These are phyloP conservation scores for Trichonephila clavipes DNA, from an alignment of 1,140 invertebrate genomes.

Conservation along the genomic window DNA sequence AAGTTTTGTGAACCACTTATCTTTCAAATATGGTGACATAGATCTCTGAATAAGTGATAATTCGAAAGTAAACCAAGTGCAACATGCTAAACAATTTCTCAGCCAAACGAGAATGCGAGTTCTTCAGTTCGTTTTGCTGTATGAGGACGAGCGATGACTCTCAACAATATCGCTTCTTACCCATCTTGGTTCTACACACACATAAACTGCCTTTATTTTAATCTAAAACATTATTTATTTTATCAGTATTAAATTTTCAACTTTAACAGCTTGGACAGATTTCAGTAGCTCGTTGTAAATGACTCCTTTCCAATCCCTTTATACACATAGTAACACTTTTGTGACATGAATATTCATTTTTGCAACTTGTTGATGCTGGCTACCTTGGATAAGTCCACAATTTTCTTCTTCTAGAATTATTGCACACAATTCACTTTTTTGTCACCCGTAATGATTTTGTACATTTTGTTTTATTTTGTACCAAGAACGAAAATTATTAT, in stretches of 20 bases:
- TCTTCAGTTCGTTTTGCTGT: not conserved
- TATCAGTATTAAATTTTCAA: not conserved
- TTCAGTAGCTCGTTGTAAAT: not conserved
- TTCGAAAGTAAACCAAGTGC: too few species aligned
- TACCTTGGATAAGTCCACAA: too few species aligned
- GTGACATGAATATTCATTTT: not conserved
- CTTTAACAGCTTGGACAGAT: not conserved
- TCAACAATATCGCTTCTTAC: not conserved
- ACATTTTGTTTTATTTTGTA: too few species aligned
- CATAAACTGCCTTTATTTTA: too few species aligned
- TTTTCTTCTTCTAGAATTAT: too few species aligned
- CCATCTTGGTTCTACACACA: too few species aligned
- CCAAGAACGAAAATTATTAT: too few species aligned
- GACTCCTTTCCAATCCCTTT: not conserved
- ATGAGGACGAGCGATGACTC: not conserved
- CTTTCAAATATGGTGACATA: not conserved
- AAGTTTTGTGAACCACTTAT: not conserved
- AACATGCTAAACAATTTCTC: too few species aligned
- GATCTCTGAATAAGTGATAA: not conserved
- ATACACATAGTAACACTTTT: not conserved
- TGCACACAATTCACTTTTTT: too few species aligned
- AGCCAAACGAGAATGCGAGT: not conserved
- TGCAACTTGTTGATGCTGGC: too few species aligned
- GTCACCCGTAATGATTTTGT: too few species aligned
- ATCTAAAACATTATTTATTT: too few species aligned